Conservation (phyloP, 2,797 vertebrate genomes). For the Pipistrellus pygmaeus region DNA sequence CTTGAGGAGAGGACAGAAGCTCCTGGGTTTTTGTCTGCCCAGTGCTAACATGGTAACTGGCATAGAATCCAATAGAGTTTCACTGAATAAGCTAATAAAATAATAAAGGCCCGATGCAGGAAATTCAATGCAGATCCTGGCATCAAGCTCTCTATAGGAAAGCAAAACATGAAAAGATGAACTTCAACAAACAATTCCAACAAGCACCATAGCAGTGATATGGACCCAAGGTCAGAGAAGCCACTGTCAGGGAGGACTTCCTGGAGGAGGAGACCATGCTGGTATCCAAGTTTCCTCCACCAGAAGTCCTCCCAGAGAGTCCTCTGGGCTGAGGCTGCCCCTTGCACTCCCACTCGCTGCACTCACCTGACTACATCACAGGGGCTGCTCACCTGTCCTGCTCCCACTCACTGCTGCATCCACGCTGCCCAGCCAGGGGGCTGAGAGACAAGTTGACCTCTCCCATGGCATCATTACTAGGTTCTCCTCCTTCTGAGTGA, state of each 20-base stretch:
- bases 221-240: not conserved
- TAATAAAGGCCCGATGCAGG: not conserved
- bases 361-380: not conserved
- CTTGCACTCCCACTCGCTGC: too few relatives aligned
- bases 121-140: not conserved
- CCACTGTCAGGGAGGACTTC: not conserved
- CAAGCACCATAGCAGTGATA: not conserved
- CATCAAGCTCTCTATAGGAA: not conserved
- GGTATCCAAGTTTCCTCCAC: not conserved
- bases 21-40: not conserved
- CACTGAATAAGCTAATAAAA: not conserved
- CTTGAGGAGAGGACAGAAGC: not conserved
- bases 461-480: not conserved
- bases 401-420: not conserved
- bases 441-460: not conserved
- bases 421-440: not conserved
- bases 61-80: not conserved
- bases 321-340: not conserved
- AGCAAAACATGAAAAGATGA: conserved; percentile 6
- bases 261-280: not conserved
- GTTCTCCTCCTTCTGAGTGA: not conserved
- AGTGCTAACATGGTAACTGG: not conserved
- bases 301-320: not conserved
- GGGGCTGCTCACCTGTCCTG: fast-evolving
- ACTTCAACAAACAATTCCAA: not conserved